Evolutionary conservation across 2,797 vertebrate genomes (phyloP), one percentile per base, ranked within the genome.

Genomic region (Oryzias sinensis): DNA sequence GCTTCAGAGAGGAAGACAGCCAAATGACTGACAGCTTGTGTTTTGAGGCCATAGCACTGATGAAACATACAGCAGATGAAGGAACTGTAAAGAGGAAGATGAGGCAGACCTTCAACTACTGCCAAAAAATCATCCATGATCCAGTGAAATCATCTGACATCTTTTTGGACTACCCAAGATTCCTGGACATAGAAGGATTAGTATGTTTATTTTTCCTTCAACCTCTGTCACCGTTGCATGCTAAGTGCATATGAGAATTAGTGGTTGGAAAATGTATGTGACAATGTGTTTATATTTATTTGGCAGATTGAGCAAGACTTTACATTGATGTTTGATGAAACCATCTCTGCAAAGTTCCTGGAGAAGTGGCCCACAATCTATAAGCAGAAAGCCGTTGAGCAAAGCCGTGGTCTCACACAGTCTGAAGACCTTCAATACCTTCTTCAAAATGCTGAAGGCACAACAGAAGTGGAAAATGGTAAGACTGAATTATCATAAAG

Each of bases 321-420:
- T n/a, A 53, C 20, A 42, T 25, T 25, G 41, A 53, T 53, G 54
- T 37, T 56, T 2, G 14, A 15, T 18, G 54, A 46, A 45, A 14
- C 25, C 43, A 46, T 22, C 54, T 33, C 53, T 46, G 53, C 53
- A 33, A 46, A 54, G 51, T 51, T 72, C 43, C 47, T 68, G 47
- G 71, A 74, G 71, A 72, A 68, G 43, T 71, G 71, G 53, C 61
- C 70, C 1, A 60, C 70, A 18, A 0, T 16, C 40, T 59, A 59
- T 48, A 66, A 37, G 48, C 15, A 41, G 43, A 77, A 66, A 60
- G 55, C 64, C 52, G 41, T 73, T 33, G 3, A 70, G 25, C 62
- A 46, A 56, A 56, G 54, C 27, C 14, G 17, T 37, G 43, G 54
- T 37, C 27, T 56, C 54, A 56, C 54, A 17, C 43, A 56, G 54